These are phyloP conservation scores for Osmerus mordax DNA, from an alignment of 2,113 vertebrate genomes.

Conservation along the genomic window DNA sequence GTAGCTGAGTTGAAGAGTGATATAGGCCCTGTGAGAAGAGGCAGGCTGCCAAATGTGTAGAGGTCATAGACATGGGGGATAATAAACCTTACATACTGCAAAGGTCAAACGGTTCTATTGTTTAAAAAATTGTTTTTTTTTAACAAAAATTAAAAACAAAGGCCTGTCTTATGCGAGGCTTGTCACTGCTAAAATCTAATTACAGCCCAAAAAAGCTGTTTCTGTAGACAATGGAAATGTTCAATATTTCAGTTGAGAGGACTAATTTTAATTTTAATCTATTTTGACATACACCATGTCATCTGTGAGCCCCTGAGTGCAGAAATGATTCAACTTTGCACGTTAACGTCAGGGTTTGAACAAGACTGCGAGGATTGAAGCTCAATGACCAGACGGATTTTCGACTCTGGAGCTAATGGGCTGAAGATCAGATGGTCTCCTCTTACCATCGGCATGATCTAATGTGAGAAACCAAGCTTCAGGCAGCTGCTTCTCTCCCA, in stretches of 20 bases:
- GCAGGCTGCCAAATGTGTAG: too few relatives aligned
- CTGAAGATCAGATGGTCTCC: conserved; percentile 25
- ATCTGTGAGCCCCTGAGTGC: neutral
- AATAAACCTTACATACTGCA: too few relatives aligned
- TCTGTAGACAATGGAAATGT: conserved; percentile 4
- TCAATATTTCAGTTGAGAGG: conserved; percentile 10
- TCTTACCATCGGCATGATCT: conserved; percentile 40
- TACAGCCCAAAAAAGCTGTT: neutral
- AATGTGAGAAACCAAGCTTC: neutral
- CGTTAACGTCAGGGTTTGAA: neutral
- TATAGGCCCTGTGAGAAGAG: too few relatives aligned
- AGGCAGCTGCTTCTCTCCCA: neutral
- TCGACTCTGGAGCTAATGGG: neutral
- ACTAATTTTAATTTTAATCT: conserved; percentile 22
- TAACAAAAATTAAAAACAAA: neutral
- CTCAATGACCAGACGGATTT: conserved; percentile 8
- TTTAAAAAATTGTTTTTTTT: too few relatives aligned
- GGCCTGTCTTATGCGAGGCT: neutral
- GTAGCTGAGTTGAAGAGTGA: too few relatives aligned
- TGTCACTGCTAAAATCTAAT: neutral
- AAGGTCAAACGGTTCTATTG: too few relatives aligned
- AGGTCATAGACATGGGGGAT: too few relatives aligned
- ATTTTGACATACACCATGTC: neutral
- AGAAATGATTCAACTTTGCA: conserved; percentile 17
- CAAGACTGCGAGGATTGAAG: neutral